Percentiles rank a stretch among this genome's conserved stretches.
Evolutionary conservation across 2,888 invertebrate genomes (phyloP).

Genomic region (Lacanobia oleracea): DNA sequence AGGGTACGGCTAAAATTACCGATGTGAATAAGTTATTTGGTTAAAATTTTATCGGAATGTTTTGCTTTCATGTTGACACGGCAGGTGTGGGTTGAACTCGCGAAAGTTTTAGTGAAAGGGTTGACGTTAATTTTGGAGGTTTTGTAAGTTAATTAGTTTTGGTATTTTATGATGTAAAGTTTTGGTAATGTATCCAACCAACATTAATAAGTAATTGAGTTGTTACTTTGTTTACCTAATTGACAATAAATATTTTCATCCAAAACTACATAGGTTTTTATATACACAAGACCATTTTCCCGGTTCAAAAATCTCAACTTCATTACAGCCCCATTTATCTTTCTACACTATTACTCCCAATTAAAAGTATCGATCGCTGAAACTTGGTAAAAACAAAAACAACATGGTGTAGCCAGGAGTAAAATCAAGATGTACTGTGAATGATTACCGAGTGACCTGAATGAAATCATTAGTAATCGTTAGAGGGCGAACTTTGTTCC

Average conservation of each 20-base stretch:
- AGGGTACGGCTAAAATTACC: slow-evolving; percentile 65
- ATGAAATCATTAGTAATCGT: slow-evolving; percentile 82
- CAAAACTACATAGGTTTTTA: not conserved
- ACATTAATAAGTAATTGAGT: not conserved
- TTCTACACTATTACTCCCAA: slow-evolving; percentile 21
- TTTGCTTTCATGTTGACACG: slow-evolving; percentile 42
- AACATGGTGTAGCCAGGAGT: slow-evolving; percentile 38
- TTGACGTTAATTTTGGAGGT: slow-evolving; percentile 32
- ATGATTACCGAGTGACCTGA: slow-evolving; percentile 62
- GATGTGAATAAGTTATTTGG: slow-evolving; percentile 66
- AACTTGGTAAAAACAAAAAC: slow-evolving; percentile 42
- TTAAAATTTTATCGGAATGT: slow-evolving; percentile 48
- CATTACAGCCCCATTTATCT: slow-evolving; percentile 23
- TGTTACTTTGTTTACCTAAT: not conserved
- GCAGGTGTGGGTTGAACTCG: slow-evolving; percentile 27
- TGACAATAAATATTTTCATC: not conserved
- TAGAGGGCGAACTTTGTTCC: slow-evolving; percentile 78
- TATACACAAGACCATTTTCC: not conserved
- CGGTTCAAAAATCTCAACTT: not conserved
- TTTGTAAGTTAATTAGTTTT: slow-evolving; percentile 25
- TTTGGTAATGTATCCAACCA: not conserved
- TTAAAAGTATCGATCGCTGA: slow-evolving; percentile 42
- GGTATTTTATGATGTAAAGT: not conserved
- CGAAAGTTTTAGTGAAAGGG: slow-evolving; percentile 38
- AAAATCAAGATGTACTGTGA: slow-evolving; percentile 61